Evolutionary conservation across 2,888 invertebrate genomes (phyloP).

Genomic region (Hoplodrina ambigua): DNA sequence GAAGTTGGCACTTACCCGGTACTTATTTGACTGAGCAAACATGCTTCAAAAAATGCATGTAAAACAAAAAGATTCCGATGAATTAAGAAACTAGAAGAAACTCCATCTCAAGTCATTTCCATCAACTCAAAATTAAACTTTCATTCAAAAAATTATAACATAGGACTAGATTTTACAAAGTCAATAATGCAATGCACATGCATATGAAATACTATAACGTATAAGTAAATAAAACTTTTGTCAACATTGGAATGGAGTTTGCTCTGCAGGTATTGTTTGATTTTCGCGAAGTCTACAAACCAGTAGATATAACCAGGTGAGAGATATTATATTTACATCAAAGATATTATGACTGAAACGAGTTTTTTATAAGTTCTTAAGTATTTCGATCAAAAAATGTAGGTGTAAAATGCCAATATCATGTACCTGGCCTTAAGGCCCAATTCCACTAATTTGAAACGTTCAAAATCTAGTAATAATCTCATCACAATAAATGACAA

Average conservation of each 20-base stretch:
- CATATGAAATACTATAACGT: slow-evolving; percentile 6
- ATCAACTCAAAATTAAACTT: too few species aligned
- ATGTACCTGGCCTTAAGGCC: background rate
- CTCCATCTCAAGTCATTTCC: too few species aligned
- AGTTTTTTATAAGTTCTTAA: background rate
- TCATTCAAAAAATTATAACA: too few species aligned
- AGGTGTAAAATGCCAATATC: background rate
- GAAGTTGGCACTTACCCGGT: too few species aligned
- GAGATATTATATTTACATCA: slow-evolving; percentile 18
- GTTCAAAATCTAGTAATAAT: too few species aligned
- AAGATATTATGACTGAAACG: slow-evolving; percentile 29
- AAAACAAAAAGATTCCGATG: too few species aligned
- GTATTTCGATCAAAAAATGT: background rate
- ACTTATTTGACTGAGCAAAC: too few species aligned
- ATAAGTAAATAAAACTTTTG: slow-evolving; percentile 25
- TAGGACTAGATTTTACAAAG: too few species aligned
- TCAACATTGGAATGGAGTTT: slow-evolving; percentile 30
- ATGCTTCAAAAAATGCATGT: too few species aligned
- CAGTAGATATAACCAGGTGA: slow-evolving; percentile 22
- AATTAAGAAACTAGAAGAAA: too few species aligned
- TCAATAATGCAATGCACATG: background rate
- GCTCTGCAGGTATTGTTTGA: slow-evolving; percentile 38
- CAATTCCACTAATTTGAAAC: too few species aligned
- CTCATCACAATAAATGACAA: too few species aligned
- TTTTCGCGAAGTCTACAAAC: slow-evolving; percentile 16